These are phyloP conservation scores for Siniperca scherzeri DNA, from an alignment of 2,797 vertebrate genomes.

Conservation along the genomic window DNA sequence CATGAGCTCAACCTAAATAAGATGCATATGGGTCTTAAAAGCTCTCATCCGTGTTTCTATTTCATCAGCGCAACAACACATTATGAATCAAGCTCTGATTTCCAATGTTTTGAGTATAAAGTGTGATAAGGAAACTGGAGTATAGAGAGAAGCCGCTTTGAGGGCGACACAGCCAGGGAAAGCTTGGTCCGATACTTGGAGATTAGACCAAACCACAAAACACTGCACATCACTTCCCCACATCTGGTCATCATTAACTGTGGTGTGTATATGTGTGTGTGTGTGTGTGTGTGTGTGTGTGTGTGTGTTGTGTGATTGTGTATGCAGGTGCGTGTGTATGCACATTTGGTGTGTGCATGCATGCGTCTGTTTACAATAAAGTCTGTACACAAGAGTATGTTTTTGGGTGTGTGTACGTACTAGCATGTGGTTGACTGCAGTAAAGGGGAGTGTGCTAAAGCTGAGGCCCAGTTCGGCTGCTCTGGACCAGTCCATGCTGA, in stretches of 20 bases:
- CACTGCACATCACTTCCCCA: slow-evolving; percentile 60
- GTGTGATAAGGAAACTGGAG: slow-evolving; percentile 36
- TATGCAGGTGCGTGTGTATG: slow-evolving; percentile 35
- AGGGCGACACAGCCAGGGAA: slow-evolving; percentile 41
- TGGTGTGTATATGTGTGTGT: slow-evolving; percentile 24
- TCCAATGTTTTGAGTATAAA: background rate
- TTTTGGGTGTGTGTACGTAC: slow-evolving; percentile 40
- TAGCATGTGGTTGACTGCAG: slow-evolving; percentile 47
- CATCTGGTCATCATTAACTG: slow-evolving; percentile 76
- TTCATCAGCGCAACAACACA: background rate
- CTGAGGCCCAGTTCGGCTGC: slow-evolving; percentile 57
- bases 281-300: slow-evolving; percentile 43
- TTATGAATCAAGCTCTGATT: slow-evolving; percentile 5
- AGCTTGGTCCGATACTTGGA: slow-evolving; percentile 25
- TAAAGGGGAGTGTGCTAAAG: slow-evolving; percentile 42
- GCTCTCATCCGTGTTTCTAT: background rate
- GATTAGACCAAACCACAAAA: slow-evolving; percentile 58
- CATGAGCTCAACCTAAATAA: background rate
- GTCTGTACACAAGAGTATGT: slow-evolving; percentile 51
- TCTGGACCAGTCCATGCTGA: slow-evolving; percentile 49
- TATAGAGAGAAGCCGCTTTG: slow-evolving; percentile 11
- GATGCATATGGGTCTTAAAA: background rate
- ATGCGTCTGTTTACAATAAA: slow-evolving; percentile 55
- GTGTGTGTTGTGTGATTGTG: slow-evolving; percentile 50
- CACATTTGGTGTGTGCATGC: slow-evolving; percentile 30